A percentile compares a stretch with the other conserved stretches of the same genome.
These are phyloP conservation scores for Dascillus cervinus DNA, from an alignment of 2,888 invertebrate genomes.

Conservation along the genomic window DNA sequence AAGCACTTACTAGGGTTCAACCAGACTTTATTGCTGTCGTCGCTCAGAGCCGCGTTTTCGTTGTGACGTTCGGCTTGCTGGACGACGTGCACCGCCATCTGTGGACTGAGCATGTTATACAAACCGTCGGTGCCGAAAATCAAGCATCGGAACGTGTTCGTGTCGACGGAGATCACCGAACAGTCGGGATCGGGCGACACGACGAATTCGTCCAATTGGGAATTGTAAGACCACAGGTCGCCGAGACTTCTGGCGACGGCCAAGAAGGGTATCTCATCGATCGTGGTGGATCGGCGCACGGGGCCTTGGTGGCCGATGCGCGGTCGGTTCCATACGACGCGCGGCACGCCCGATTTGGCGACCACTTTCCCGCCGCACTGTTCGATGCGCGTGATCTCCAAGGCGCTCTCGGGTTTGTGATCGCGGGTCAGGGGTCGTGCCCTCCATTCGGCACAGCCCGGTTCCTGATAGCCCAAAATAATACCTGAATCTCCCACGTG, in stretches of 20 bases:
- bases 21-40: conserved; percentile 49
- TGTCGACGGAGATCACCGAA: conserved; percentile 73
- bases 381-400: conserved; percentile 77
- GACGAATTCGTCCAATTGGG: conserved; percentile 81
- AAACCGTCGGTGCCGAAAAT: conserved; percentile 95
- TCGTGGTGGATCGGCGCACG: conserved; percentile 79
- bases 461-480: conserved; percentile 47
- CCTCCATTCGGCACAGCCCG: conserved; percentile 56
- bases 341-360: conserved; percentile 69
- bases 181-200: conserved; percentile 99
- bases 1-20: conserved; percentile 88
- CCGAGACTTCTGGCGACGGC: conserved; percentile 95
- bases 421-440: conserved; percentile 80
- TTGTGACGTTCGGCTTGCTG: conserved; percentile 75
- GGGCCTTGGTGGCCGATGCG: conserved; percentile 78
- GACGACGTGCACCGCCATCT: conserved; percentile 77
- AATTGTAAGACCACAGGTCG: conserved; percentile 97
- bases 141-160: conserved; percentile 71
- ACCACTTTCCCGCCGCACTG: conserved; percentile 75
- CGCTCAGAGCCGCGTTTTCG: conserved; percentile 53
- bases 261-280: conserved; percentile 90
- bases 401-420: conserved; percentile 88
- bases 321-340: conserved; percentile 97
- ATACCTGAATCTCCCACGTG: conserved; percentile 99
- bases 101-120: conserved; percentile 89